phyloP scores from a whole-genome alignment of 2,888 invertebrate species.

The Euphydryas editha region DNA sequence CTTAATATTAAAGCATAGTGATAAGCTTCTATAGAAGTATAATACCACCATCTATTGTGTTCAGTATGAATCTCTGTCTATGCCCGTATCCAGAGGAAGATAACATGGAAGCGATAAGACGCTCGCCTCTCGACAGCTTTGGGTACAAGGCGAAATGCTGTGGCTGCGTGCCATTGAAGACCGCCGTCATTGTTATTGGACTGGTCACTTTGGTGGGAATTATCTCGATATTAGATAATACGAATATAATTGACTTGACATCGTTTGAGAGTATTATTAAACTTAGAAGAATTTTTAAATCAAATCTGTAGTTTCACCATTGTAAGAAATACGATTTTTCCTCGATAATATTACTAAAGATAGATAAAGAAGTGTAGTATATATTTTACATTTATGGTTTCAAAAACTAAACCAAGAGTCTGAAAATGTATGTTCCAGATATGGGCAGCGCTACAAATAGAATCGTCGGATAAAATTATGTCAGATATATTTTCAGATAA shows the following conservation, averaged over 20 bases:
- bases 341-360: too few relatives aligned
- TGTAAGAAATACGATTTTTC: too few relatives aligned
- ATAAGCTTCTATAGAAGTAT: too few relatives aligned
- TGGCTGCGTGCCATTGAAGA: constrained; percentile 46
- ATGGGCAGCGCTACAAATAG: constrained; percentile 47
- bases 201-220: constrained; percentile 52
- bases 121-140: constrained; percentile 49
- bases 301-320: too few relatives aligned
- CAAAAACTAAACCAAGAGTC: too few relatives aligned
- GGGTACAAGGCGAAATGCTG: constrained; percentile 52
- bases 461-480: constrained; percentile 42
- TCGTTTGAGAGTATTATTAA: too few relatives aligned
- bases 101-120: constrained; percentile 26
- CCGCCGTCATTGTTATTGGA: constrained; percentile 48
- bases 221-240: neutral
- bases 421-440: constrained; percentile 48
- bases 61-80: constrained; percentile 38
- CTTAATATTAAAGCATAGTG: too few relatives aligned
- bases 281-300: too few relatives aligned
- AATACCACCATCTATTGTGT: neutral
- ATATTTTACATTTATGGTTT: too few relatives aligned
- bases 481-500: constrained; percentile 38
- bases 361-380: too few relatives aligned
- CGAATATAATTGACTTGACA: neutral
- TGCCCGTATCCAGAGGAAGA: constrained; percentile 38